Percentiles rank a stretch among this genome's conserved stretches.
Evolutionary conservation across 2,113 vertebrate species (phyloP).

Genomic region (Ivindomyrus marchei): DNA sequence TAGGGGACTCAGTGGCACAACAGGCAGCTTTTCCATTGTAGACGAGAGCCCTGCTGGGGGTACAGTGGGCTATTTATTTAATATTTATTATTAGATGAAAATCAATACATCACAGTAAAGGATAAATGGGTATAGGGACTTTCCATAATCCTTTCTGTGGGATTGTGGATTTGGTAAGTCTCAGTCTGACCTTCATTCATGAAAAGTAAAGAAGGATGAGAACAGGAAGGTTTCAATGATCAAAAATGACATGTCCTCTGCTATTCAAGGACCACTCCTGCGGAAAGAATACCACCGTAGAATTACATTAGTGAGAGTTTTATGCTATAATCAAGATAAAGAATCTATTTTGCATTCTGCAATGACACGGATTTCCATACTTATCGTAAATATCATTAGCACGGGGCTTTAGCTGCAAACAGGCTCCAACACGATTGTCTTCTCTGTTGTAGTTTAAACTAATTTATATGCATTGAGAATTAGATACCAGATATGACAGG

Average conservation of each 20-base stretch:
- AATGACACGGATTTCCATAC: conserved; percentile 10
- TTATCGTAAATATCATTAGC: conserved; percentile 16
- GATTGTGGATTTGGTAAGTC: conserved; percentile 23
- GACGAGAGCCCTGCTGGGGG: neutral
- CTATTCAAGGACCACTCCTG: neutral
- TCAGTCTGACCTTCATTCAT: conserved; percentile 41
- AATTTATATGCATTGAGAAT: conserved; percentile 13
- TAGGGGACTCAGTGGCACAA: neutral
- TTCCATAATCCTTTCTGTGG: conserved; percentile 22
- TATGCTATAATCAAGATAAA: conserved; percentile 15
- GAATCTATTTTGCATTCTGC: conserved; percentile 11
- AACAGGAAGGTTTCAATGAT: neutral
- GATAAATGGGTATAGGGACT: conserved; percentile 35
- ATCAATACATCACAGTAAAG: conserved; percentile 22
- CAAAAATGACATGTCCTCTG: conserved; percentile 18
- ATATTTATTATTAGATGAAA: conserved; percentile 25
- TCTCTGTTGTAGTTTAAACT: conserved; percentile 4
- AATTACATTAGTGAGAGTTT: conserved; percentile 8
- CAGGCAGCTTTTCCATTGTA: neutral
- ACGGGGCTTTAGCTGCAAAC: conserved; percentile 7
- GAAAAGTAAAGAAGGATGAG: conserved; percentile 18
- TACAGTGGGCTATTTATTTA: conserved; percentile 8
- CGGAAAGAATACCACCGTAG: neutral
- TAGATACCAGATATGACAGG: neutral
- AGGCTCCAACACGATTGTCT: neutral